These are phyloP conservation scores for Listronotus oregonensis DNA, from an alignment of 1,140 invertebrate species.

Conservation along the genomic window DNA sequence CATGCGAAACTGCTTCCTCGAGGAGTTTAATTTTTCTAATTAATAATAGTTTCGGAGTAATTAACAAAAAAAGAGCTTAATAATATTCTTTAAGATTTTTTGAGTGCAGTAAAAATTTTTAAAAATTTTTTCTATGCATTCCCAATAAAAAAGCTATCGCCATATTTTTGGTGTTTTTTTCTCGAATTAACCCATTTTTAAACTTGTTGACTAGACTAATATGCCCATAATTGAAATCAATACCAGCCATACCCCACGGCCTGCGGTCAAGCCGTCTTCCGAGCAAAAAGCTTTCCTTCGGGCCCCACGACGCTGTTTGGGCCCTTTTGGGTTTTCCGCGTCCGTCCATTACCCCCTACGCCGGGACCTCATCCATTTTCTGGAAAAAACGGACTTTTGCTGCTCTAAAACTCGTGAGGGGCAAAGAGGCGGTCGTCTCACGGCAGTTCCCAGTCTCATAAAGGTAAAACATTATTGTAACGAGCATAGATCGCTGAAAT, in stretches of 20 bases:
- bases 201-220: too few relatives aligned
- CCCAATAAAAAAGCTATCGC: too few relatives aligned
- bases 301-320: not conserved
- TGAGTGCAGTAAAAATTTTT: too few relatives aligned
- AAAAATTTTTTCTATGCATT: too few relatives aligned
- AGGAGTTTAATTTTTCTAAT: too few relatives aligned
- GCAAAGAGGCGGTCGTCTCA: conserved; percentile 30
- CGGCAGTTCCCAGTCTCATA: conserved; percentile 47
- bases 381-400: not conserved
- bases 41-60: too few relatives aligned
- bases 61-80: too few relatives aligned
- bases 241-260: not conserved
- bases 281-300: not conserved
- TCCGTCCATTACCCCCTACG: not conserved
- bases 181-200: too few relatives aligned
- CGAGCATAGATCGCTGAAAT: too few relatives aligned
- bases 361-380: conserved; percentile 9
- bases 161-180: too few relatives aligned
- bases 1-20: too few relatives aligned
- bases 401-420: conserved; percentile 4
- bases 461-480: conserved; percentile 52
- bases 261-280: conserved; percentile 1
- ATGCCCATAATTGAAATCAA: not conserved
- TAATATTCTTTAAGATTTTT: too few relatives aligned
- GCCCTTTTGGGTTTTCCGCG: not conserved